These are phyloP conservation scores for Drosophila nr. perissopoda DNA, from an alignment of 2,888 invertebrate species.

Conservation along the genomic window DNA sequence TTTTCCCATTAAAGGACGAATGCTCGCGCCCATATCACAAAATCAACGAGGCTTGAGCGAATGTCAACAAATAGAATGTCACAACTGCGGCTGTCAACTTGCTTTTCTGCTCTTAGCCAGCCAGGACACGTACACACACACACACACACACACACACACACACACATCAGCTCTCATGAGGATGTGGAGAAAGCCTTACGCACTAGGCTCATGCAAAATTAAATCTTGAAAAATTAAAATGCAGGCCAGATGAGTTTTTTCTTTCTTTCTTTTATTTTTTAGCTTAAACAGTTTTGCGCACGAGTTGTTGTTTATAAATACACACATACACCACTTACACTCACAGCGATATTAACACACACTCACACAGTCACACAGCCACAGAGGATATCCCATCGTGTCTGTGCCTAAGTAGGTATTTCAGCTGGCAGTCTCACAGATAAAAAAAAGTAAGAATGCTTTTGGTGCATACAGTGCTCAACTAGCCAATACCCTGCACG, in stretches of 20 bases:
- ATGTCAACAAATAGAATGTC: constrained; percentile 69
- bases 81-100: constrained; percentile 53
- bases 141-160: constrained; percentile 12
- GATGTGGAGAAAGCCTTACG: constrained; percentile 22
- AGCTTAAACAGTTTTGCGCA: constrained; percentile 64
- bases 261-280: not conserved
- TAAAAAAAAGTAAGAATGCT: constrained; percentile 20
- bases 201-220: constrained; percentile 74
- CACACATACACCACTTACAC: constrained; percentile 19
- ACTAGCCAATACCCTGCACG: not conserved
- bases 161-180: constrained; percentile 9
- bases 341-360: constrained; percentile 9
- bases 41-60: constrained; percentile 61
- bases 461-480: not conserved
- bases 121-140: constrained; percentile 2
- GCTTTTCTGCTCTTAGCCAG: constrained; percentile 15
- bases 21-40: constrained; percentile 53
- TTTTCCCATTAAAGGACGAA: constrained; percentile 21
- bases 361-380: constrained; percentile 3
- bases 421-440: constrained; percentile 54
- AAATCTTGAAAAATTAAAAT: constrained; percentile 77
- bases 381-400: constrained; percentile 34
- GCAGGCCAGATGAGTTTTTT: constrained; percentile 68
- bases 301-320: constrained; percentile 54
- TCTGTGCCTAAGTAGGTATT: constrained; percentile 65